Percentiles rank a stretch among this genome's conserved stretches.
Evolutionary conservation across 2,113 vertebrate species (phyloP).

Genomic region (Elgaria multicarinata): DNA sequence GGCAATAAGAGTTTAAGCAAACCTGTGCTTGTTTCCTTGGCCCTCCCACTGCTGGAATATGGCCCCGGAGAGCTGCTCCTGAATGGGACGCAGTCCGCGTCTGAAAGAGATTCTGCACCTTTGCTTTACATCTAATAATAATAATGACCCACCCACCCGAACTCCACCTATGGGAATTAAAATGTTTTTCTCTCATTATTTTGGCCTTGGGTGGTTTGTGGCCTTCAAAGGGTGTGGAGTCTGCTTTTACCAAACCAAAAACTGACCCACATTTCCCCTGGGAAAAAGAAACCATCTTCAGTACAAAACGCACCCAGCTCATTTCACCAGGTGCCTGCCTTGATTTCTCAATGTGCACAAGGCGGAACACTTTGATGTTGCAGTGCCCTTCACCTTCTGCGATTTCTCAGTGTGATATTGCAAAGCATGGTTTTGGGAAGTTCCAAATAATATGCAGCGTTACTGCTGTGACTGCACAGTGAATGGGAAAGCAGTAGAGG

Average conservation of each 20-base stretch:
- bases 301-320: constrained; percentile 17
- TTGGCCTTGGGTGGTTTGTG: constrained; percentile 22
- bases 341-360: background rate
- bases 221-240: background rate
- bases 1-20: no score
- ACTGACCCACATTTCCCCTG: constrained; percentile 26
- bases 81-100: no score
- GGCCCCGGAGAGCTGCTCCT: no score
- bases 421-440: background rate
- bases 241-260: constrained; percentile 4
- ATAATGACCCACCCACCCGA: no score
- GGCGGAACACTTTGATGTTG: background rate
- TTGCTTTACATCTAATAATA: no score
- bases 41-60: no score
- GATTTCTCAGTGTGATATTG: background rate
- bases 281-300: constrained; percentile 24
- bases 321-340: constrained; percentile 4
- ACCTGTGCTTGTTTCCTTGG: background rate
- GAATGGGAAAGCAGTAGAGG: accelerated
- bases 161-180: constrained; percentile 13
- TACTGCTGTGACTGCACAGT: background rate
- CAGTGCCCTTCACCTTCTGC: background rate
- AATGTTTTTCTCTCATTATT: background rate
- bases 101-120: no score
- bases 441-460: accelerated